phyloP scores from a whole-genome alignment of 1,140 invertebrate species.

The Cydia amplana region DNA sequence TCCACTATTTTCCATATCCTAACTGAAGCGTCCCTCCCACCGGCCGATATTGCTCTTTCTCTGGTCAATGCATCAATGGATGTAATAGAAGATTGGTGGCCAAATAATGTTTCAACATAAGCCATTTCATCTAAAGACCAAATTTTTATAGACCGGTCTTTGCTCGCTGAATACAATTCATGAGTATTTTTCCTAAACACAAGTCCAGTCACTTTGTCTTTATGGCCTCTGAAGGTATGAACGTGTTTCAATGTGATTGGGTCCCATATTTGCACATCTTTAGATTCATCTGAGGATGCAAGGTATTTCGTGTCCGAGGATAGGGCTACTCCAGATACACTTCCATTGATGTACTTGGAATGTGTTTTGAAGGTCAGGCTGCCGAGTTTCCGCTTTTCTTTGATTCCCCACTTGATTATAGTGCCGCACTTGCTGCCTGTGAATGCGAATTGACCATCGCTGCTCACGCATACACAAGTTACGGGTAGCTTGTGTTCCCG shows the following conservation, averaged over 20 bases:
- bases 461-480: conserved; percentile 90
- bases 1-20: conserved; percentile 98
- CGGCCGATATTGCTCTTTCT: conserved; percentile 93
- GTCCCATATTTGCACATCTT: conserved; percentile 92
- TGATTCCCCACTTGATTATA: conserved; percentile 90
- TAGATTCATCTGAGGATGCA: conserved; percentile 88
- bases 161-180: conserved; percentile 91
- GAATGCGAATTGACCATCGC: conserved; percentile 87
- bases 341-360: conserved; percentile 76
- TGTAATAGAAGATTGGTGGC: conserved; percentile 93
- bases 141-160: conserved; percentile 93
- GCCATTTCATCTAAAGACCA: conserved; percentile 98
- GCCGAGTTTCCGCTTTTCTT: conserved; percentile 80
- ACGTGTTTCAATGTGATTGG: conserved; percentile 87
- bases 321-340: conserved; percentile 87
- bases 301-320: conserved; percentile 93
- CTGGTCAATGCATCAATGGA: conserved; percentile 92
- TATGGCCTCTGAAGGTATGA: conserved; percentile 91
- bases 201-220: conserved; percentile 87
- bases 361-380: conserved; percentile 79
- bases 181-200: conserved; percentile 93
- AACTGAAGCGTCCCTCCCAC: conserved; percentile 91
- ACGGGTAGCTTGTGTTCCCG: conserved; percentile 89
- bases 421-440: conserved; percentile 93
- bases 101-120: conserved; percentile 97